Evolutionary conservation across 2,797 vertebrate genomes (phyloP), one percentile per base, ranked within the genome.

Genomic region (Chrysocyon brachyurus): DNA sequence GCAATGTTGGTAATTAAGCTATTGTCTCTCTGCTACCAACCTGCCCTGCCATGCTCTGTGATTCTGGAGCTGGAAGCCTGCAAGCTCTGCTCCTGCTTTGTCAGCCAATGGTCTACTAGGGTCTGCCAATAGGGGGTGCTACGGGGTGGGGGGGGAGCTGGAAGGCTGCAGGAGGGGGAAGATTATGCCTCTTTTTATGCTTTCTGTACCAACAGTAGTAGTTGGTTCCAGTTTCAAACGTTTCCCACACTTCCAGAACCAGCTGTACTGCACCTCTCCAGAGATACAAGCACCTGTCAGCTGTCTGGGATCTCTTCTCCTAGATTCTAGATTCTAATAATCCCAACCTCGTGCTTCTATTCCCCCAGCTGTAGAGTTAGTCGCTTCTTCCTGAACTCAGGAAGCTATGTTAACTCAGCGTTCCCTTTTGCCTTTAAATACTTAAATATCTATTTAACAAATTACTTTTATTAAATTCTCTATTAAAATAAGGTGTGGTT

Each of bases 401-500:
- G 40, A 46, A 46, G 40, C 40, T 46, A 46, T 46, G 19, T 46
- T 57, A 78, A 26, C 28, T 82, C 17, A 12, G 24, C 21, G 33
- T 46, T 57, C 33, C 26, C 4, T 61, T 81, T 75, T 87, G 6
- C n/a, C 46, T 91, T 72, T 66, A 84, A 82, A 81, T 75, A 36
- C 49, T 72, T 56, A 77, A 92, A 86, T 54, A 68, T 5, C 26
- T 82, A 12, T n/a, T 87, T 91, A 68, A 82, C 16, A 94, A 46
- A 73, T 63, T 90, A 16, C 66, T 92, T 88, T 93, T 11, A 77
- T 81, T 93, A 64, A 79, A 75, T 64, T 73, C 31, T 82, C 40
- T 90, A 56, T 72, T 84, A 57, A 81, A 91, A 77, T 89, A 97
- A 94, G 12, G 1, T 64, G 3, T 90, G 36, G 11, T 87, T 96